phyloP scores from a whole-genome alignment of 2,797 vertebrate species.

The Syncerus caffer region DNA sequence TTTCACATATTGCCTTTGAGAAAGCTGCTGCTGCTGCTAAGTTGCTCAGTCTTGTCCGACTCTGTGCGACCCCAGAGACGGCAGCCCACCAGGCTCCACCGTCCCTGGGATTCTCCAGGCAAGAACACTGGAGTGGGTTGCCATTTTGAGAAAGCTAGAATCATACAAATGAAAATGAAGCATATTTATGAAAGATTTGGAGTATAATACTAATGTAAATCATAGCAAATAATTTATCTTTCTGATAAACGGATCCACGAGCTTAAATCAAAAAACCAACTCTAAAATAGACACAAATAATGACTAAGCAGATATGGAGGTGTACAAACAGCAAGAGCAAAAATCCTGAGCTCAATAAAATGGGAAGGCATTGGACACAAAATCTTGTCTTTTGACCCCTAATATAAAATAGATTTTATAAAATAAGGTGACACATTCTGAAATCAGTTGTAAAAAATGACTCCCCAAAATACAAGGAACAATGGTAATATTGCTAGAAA shows the following conservation, averaged over 20 bases:
- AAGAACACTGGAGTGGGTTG: too few species aligned
- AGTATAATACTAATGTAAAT: conserved; percentile 43
- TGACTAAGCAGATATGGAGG: neutral
- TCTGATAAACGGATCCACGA: neutral
- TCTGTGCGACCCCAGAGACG: too few species aligned
- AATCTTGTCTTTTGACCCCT: neutral
- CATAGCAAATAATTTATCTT: conserved; percentile 37
- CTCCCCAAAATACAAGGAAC: neutral
- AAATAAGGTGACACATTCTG: neutral
- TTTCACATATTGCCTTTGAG: conserved; percentile 60
- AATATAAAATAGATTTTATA: neutral
- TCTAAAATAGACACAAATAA: conserved; percentile 26
- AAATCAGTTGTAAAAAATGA: neutral
- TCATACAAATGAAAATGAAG: conserved; percentile 55
- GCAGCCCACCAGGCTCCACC: too few species aligned
- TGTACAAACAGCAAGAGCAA: neutral
- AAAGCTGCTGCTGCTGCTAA: neutral
- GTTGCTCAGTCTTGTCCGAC: too few species aligned
- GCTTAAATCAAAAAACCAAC: conserved; percentile 44
- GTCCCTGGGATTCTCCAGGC: too few species aligned
- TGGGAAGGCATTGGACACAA: neutral
- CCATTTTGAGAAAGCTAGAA: conserved; percentile 24
- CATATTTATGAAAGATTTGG: conserved; percentile 49
- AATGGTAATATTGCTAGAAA: neutral
- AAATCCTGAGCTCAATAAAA: neutral